Evolutionary conservation across 2,797 vertebrate species (phyloP).

Genomic region (Muscicapa comitata): DNA sequence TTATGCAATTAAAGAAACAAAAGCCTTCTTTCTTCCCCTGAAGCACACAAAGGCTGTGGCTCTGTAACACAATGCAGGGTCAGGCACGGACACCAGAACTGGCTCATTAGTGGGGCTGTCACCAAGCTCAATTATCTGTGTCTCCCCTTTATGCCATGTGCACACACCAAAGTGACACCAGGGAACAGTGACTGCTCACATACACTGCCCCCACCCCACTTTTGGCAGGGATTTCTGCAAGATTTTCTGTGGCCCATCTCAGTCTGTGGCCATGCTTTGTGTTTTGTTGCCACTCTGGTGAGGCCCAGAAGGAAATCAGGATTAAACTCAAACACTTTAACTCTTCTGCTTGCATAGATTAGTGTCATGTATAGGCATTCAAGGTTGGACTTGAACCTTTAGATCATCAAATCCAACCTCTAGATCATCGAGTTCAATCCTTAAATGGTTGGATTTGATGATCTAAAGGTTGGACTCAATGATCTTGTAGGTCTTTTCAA

Average conservation of each 20-base stretch:
- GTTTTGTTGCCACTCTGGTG: background rate
- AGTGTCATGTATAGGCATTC: background rate
- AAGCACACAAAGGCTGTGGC: background rate
- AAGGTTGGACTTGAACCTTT: background rate
- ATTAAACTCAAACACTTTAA: background rate
- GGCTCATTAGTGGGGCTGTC: slow-evolving; percentile 28
- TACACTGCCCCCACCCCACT: background rate
- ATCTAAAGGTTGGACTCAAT: background rate
- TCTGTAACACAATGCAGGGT: slow-evolving; percentile 21
- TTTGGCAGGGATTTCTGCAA: background rate
- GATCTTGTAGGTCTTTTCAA: background rate
- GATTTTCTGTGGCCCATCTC: background rate
- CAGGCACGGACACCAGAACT: background rate
- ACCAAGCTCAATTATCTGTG: background rate
- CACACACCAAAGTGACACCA: background rate
- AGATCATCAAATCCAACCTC: background rate
- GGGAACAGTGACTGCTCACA: background rate
- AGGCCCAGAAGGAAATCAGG: background rate
- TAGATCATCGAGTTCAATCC: background rate
- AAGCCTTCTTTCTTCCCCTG: slow-evolving; percentile 25
- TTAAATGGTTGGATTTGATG: background rate
- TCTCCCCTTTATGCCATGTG: background rate
- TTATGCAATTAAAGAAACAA: slow-evolving; percentile 56
- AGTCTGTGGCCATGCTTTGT: background rate
- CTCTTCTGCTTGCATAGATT: background rate